A percentile compares a stretch with the other conserved stretches of the same genome.
These are phyloP conservation scores for Nomada fabriciana DNA, from an alignment of 2,888 invertebrate species.

Conservation along the genomic window DNA sequence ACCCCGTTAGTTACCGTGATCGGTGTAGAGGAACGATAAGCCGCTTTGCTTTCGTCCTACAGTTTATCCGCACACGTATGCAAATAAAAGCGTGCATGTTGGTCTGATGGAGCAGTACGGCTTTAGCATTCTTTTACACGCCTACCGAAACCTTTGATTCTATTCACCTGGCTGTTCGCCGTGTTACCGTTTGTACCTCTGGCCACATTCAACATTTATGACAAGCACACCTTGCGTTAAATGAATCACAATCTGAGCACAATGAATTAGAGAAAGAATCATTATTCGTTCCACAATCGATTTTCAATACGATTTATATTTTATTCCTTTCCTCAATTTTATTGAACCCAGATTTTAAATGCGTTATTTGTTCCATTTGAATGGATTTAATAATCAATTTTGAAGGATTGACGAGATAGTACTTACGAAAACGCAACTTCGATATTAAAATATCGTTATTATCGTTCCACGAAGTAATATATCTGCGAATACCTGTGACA, in stretches of 20 bases:
- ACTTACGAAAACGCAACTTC: too few relatives aligned
- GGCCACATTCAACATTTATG: constrained; percentile 1
- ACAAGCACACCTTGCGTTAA: not conserved
- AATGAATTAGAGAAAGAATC: not conserved
- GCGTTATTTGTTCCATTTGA: too few relatives aligned
- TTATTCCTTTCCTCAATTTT: too few relatives aligned
- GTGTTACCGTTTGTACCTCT: not conserved
- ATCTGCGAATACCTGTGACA: too few relatives aligned
- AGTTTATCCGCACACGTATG: constrained; percentile 40
- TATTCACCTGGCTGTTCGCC: constrained; percentile 13
- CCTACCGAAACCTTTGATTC: not conserved
- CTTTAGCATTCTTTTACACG: constrained; percentile 17
- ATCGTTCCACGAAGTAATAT: too few relatives aligned
- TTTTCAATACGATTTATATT: too few relatives aligned
- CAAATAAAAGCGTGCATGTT: constrained; percentile 38
- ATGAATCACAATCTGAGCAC: not conserved
- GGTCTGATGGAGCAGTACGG: constrained; percentile 15
- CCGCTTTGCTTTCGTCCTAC: constrained; percentile 46
- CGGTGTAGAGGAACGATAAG: constrained; percentile 39
- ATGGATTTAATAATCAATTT: too few relatives aligned
- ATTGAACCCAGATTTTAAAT: too few relatives aligned
- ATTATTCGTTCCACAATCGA: too few relatives aligned
- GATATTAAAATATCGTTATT: too few relatives aligned
- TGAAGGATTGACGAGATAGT: too few relatives aligned
- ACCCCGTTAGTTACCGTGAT: constrained; percentile 36